Evolutionary conservation across 2,113 vertebrate species (phyloP).

Genomic region (Marmota flaviventris): DNA sequence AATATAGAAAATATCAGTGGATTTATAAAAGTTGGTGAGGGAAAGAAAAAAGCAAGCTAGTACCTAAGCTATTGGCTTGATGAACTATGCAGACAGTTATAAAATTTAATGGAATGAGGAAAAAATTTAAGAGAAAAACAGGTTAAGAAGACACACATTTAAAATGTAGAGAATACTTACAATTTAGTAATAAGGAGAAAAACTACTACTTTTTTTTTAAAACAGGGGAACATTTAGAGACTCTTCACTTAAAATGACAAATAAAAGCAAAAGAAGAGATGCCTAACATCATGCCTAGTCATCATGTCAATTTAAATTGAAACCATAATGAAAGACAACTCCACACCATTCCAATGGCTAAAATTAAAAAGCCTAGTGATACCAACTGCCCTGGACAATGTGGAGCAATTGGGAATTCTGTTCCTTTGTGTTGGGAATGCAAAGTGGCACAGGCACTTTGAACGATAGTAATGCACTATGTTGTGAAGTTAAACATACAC

Average conservation of each 20-base stretch:
- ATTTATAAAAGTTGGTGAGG: neutral
- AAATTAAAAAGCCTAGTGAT: neutral
- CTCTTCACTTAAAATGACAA: neutral
- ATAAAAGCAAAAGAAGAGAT: neutral
- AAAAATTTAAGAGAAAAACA: constrained; percentile 1
- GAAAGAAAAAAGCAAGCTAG: neutral
- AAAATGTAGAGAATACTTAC: neutral
- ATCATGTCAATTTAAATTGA: neutral
- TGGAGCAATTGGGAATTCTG: neutral
- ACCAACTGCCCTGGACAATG: neutral
- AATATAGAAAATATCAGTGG: neutral
- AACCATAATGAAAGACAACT: neutral
- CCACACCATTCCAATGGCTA: neutral
- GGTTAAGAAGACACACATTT: neutral
- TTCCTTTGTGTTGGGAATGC: neutral
- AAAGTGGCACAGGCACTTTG: neutral
- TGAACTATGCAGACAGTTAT: neutral
- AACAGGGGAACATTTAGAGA: neutral
- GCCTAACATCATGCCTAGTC: neutral
- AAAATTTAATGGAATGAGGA: neutral
- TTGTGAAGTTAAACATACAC: neutral
- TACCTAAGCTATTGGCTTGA: neutral
- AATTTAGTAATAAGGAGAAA: neutral
- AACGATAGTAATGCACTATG: neutral
- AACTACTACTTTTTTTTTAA: neutral